phyloP scores from a whole-genome alignment of 2,113 vertebrate genomes.

The Macrotus californicus region DNA sequence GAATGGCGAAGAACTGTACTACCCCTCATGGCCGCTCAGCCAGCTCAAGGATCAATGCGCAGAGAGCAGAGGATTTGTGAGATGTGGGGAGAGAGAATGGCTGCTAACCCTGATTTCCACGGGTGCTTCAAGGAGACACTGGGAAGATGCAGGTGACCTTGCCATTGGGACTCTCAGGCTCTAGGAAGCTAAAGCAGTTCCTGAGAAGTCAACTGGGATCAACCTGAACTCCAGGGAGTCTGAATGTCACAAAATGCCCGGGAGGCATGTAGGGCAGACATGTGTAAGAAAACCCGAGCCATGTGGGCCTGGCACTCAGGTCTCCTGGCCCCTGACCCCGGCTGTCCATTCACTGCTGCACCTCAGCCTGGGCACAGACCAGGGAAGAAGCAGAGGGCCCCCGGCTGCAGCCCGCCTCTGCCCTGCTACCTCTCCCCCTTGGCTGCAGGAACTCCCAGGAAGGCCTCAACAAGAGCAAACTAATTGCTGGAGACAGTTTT shows the following conservation, averaged over 20 bases:
- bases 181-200: background rate
- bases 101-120: background rate
- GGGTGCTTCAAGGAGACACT: background rate
- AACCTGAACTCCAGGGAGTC: background rate
- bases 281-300: background rate
- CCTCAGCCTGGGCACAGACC: accelerated
- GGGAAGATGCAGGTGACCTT: background rate
- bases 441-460: background rate
- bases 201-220: background rate
- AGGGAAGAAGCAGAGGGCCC: background rate
- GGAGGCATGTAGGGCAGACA: background rate
- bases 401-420: background rate
- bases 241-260: background rate
- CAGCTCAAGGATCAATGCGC: background rate
- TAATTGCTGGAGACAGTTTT: background rate
- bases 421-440: background rate
- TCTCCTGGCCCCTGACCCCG: background rate
- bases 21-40: background rate
- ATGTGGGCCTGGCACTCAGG: background rate
- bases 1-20: background rate
- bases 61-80: background rate
- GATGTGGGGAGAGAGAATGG: background rate
- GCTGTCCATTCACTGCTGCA: background rate
- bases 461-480: background rate
- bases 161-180: background rate